Percentiles rank a stretch among this genome's conserved stretches.
Evolutionary conservation across 2,888 invertebrate genomes (phyloP).

Genomic region (Erebia aethiops): DNA sequence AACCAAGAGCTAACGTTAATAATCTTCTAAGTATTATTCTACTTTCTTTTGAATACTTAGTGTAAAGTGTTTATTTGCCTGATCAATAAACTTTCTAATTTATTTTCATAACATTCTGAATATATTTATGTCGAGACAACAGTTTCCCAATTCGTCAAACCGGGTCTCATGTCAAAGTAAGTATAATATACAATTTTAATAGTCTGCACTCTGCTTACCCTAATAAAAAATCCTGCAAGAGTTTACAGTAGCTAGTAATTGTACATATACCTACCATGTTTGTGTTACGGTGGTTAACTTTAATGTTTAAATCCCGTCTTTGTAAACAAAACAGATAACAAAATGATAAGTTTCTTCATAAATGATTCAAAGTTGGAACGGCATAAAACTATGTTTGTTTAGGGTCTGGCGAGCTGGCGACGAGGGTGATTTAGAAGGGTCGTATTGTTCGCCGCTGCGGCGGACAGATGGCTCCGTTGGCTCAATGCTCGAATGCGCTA

Average conservation of each 20-base stretch:
- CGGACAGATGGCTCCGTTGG: conserved; percentile 76
- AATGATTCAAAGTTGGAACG: conserved; percentile 44
- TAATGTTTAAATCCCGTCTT: conserved; percentile 22
- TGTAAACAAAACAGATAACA: conserved; percentile 28
- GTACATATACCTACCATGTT: background rate
- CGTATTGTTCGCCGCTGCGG: conserved; percentile 71
- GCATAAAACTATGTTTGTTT: conserved; percentile 68
- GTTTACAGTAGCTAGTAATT: background rate
- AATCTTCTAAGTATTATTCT: no score
- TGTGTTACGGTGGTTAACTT: conserved; percentile 1
- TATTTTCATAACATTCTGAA: background rate
- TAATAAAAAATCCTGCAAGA: background rate
- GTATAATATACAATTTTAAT: no score
- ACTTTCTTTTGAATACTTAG: no score
- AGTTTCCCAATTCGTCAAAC: no score
- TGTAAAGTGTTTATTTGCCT: no score
- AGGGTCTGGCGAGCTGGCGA: conserved; percentile 71
- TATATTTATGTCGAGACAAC: no score
- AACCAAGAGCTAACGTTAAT: no score
- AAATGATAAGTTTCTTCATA: conserved; percentile 44
- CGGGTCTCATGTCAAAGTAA: no score
- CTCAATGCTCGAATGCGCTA: conserved; percentile 78
- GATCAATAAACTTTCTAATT: no score
- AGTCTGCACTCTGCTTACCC: background rate
- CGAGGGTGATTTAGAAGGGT: conserved; percentile 74